Evolutionary conservation across 92 coral and sea anemone species (phyloP), one percentile per base, ranked within the genome.

Genomic region (Paragorgia papillata): DNA sequence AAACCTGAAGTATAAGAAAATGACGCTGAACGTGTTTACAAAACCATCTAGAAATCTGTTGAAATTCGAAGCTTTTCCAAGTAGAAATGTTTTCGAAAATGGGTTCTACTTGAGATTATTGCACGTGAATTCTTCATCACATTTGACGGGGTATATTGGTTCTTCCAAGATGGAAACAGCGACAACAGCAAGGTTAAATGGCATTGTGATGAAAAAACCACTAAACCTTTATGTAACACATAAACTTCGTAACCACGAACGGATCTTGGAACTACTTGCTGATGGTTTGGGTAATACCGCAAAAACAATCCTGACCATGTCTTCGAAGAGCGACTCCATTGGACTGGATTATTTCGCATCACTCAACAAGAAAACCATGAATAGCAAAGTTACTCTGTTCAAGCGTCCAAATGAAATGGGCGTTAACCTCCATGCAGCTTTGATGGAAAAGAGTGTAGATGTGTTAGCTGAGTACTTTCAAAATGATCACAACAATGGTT

Each of bases 91-190:
- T 13, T 57, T 57, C 18, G 99, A 95, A 66, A 89, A 85, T 30
- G 99, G 97, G 22, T 80, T 89, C 63, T 91, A 86, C 68, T 80
- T 95, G 80, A 87, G 69, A 50, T 34, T 95, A 92, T 91, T 91
- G 83, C 85, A 86, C 90, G 0, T 93, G 90, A 48, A 86, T 87
- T 71, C 79, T 82, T 51, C 90, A 91, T 81, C 62, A 78, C 43
- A 85, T 87, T 27, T 71, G 50, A 71, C 49, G 9, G 78, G 78
- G 7, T 37, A 71, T 24, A 46, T 71, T 26, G 49, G 64, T 35
- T 53, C 78, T 31, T 71, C 53, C 62, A 2, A 19, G 7, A 18
- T 24, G 50, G 57, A 51, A 24, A 83, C 82, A 8, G 96, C 87
- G 82, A 86, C 85, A 75, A 76, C 97, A 14, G 64, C 91, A 20